Evolutionary conservation across 2,888 invertebrate genomes (phyloP).

Genomic region (Eupithecia centaureata): DNA sequence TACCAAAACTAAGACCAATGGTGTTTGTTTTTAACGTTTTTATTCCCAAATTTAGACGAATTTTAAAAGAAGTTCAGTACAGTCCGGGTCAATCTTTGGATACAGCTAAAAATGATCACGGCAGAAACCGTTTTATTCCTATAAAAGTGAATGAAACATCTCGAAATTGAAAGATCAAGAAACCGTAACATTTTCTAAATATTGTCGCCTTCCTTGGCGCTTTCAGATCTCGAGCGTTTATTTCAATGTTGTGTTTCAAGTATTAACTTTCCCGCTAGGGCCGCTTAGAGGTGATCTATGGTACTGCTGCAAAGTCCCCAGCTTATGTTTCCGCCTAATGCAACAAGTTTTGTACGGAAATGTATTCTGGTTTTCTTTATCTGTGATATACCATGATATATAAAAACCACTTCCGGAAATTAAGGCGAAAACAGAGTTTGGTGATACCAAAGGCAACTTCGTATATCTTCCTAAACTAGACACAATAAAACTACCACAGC

Average conservation of each 20-base stretch:
- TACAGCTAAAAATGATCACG: neutral
- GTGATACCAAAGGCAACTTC: too few species aligned
- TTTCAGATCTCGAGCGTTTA: neutral
- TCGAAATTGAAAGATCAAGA: neutral
- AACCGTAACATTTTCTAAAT: neutral
- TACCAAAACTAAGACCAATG: too few species aligned
- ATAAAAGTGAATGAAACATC: neutral
- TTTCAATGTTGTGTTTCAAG: conserved; percentile 20
- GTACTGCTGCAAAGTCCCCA: conserved; percentile 21
- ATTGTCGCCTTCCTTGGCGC: neutral
- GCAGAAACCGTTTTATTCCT: neutral
- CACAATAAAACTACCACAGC: too few species aligned
- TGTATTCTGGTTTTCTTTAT: neutral
- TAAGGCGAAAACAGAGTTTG: too few species aligned
- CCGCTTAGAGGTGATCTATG: conserved; percentile 22
- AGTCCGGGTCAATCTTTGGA: too few species aligned
- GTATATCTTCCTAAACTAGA: too few species aligned
- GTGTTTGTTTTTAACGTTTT: too few species aligned
- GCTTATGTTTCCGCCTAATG: neutral
- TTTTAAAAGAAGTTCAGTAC: too few species aligned
- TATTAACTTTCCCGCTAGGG: conserved; percentile 10
- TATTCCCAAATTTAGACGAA: too few species aligned
- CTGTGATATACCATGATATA: too few species aligned
- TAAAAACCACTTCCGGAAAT: too few species aligned
- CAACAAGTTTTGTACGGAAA: neutral